These are phyloP conservation scores for Centroberyx gerrardi DNA, from an alignment of 2,797 vertebrate species.

Conservation along the genomic window DNA sequence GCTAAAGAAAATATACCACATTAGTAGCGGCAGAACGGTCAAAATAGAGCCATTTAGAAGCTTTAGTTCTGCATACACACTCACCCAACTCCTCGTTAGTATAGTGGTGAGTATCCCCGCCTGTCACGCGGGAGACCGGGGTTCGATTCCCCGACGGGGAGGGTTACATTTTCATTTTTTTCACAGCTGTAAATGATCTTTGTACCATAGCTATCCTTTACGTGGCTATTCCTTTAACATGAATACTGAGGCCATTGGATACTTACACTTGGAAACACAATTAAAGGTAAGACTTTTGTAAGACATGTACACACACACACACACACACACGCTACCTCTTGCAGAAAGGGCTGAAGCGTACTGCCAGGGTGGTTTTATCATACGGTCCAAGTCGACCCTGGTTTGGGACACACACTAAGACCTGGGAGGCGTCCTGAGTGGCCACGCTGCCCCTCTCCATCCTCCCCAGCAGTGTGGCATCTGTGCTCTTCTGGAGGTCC, in stretches of 20 bases:
- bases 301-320: background rate
- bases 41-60: background rate
- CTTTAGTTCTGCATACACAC: no score
- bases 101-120: slow-evolving; percentile 64
- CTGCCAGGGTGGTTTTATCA: slow-evolving; percentile 49
- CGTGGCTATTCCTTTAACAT: background rate
- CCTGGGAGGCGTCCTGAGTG: slow-evolving; percentile 2
- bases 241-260: background rate
- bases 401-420: slow-evolving; percentile 60
- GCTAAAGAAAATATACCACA: background rate
- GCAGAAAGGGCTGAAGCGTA: slow-evolving; percentile 68
- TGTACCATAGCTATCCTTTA: no score
- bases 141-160: slow-evolving; percentile 76
- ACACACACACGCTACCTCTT: slow-evolving; percentile 51
- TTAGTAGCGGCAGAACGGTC: no score
- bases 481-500: slow-evolving; percentile 64
- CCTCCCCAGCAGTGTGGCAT: slow-evolving; percentile 54
- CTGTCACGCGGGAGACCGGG: no score
- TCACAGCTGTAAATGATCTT: no score
- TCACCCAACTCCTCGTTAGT: slow-evolving; percentile 68
- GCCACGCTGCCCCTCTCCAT: slow-evolving; percentile 30
- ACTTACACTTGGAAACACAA: background rate
- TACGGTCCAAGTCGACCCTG: slow-evolving; percentile 68
- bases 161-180: rapidly evolving
- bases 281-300: background rate